Percentiles rank a stretch among this genome's conserved stretches.
These are phyloP conservation scores for Motacilla alba DNA, from an alignment of 2,113 vertebrate genomes.

Conservation along the genomic window DNA sequence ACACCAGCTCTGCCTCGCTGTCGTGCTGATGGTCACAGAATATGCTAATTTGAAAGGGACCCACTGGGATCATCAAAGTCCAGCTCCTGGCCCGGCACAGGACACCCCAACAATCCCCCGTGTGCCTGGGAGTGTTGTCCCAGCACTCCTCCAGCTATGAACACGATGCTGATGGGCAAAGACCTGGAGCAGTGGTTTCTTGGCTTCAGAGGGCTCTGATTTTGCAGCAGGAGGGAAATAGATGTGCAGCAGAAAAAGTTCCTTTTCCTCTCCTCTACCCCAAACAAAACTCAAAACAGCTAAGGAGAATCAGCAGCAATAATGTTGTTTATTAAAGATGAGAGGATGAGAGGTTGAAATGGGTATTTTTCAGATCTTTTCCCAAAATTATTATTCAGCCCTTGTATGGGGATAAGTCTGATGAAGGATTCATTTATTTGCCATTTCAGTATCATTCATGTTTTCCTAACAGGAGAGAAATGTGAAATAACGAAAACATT, in stretches of 20 bases:
- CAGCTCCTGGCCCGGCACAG: background rate
- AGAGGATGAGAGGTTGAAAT: background rate
- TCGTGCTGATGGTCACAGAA: rapidly evolving
- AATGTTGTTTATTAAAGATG: background rate
- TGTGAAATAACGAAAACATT: background rate
- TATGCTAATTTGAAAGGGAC: background rate
- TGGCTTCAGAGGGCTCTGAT: background rate
- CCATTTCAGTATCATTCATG: background rate
- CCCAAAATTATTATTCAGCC: background rate
- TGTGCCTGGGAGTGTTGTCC: rapidly evolving
- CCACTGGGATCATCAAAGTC: background rate
- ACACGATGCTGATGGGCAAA: background rate
- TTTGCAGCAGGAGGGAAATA: background rate
- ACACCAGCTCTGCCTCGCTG: background rate
- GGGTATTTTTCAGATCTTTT: background rate
- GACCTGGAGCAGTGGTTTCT: background rate
- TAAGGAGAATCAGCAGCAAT: background rate
- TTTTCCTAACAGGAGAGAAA: background rate
- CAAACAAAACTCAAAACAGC: background rate
- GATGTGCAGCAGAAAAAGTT: background rate
- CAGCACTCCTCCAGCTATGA: background rate
- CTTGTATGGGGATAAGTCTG: background rate
- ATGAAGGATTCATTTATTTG: background rate
- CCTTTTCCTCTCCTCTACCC: background rate
- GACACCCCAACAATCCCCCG: background rate